A percentile compares a stretch with the other conserved stretches of the same genome.
These are phyloP conservation scores for Pomacea maculata DNA, from an alignment of 1,140 invertebrate genomes.

Conservation along the genomic window DNA sequence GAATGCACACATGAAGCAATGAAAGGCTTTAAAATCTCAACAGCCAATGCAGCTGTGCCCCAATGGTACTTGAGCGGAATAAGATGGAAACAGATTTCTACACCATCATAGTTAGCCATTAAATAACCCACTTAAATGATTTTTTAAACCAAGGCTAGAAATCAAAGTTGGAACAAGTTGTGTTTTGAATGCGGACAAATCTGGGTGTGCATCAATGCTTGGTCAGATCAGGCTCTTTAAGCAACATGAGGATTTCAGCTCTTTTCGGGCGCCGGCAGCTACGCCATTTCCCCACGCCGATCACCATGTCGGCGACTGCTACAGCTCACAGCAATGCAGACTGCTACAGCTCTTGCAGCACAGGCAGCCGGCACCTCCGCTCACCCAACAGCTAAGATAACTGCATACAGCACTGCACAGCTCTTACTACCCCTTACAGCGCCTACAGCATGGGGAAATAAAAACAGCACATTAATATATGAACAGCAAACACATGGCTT, in stretches of 20 bases:
- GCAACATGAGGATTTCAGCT: not conserved
- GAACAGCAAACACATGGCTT: not conserved
- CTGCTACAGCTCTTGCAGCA: constrained; percentile 33
- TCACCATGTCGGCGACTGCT: constrained; percentile 19
- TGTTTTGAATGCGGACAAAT: not conserved
- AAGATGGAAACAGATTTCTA: too few species aligned
- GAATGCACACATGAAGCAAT: too few species aligned
- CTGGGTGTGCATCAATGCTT: not conserved
- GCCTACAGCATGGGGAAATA: constrained; percentile 46
- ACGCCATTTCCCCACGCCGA: constrained; percentile 14
- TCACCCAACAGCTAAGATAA: constrained; percentile 27
- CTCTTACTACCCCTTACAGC: constrained; percentile 37
- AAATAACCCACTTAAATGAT: too few species aligned
- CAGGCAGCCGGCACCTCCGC: constrained; percentile 18
- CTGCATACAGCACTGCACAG: constrained; percentile 25
- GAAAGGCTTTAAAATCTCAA: too few species aligned
- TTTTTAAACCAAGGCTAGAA: too few species aligned
- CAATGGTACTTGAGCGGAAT: too few species aligned
- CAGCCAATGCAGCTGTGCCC: too few species aligned
- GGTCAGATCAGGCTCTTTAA: not conserved
- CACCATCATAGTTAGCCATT: too few species aligned
- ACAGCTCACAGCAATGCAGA: constrained; percentile 28
- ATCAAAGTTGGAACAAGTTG: too few species aligned
- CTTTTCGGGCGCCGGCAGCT: constrained; percentile 13
- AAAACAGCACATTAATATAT: constrained; percentile 31